phyloP scores from a whole-genome alignment of 2,888 invertebrate species.

The Scaptomyza reducta region DNA sequence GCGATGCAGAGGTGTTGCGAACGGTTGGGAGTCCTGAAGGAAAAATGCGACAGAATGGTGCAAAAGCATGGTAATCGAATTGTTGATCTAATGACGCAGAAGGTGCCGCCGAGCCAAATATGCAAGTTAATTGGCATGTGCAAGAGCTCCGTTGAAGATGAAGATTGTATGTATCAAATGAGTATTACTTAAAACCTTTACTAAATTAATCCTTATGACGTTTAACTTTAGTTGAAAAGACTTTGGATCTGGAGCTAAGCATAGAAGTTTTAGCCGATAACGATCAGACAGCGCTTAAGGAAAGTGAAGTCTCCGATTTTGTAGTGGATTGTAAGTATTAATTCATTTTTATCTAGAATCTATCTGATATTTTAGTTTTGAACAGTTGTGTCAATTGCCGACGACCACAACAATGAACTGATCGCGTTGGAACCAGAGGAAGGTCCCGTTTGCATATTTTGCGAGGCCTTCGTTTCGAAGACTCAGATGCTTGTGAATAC shows the following conservation, averaged over 20 bases:
- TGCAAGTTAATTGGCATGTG: constrained; percentile 25
- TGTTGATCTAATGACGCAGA: constrained; percentile 14
- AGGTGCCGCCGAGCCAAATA: not conserved
- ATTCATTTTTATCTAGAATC: too few species aligned
- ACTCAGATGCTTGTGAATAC: not conserved
- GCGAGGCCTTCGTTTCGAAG: not conserved
- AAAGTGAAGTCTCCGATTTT: too few species aligned
- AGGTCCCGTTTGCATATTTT: not conserved
- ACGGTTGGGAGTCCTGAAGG: not conserved
- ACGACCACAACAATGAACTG: not conserved
- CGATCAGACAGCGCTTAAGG: too few species aligned
- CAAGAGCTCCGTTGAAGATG: not conserved
- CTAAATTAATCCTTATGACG: not conserved
- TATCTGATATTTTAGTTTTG: not conserved
- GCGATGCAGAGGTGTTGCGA: constrained; percentile 15
- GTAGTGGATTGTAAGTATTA: not conserved
- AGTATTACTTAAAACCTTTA: not conserved
- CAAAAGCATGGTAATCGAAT: constrained; percentile 6
- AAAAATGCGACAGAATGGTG: constrained; percentile 5
- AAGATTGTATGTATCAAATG: constrained; percentile 20
- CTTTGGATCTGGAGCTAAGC: not conserved
- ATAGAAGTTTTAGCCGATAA: too few species aligned
- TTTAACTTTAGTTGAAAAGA: not conserved
- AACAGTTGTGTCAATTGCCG: not conserved
- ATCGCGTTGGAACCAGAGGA: not conserved